Conservation (phyloP, 2,888 invertebrate species). For the Drosophila atripex region DNA sequence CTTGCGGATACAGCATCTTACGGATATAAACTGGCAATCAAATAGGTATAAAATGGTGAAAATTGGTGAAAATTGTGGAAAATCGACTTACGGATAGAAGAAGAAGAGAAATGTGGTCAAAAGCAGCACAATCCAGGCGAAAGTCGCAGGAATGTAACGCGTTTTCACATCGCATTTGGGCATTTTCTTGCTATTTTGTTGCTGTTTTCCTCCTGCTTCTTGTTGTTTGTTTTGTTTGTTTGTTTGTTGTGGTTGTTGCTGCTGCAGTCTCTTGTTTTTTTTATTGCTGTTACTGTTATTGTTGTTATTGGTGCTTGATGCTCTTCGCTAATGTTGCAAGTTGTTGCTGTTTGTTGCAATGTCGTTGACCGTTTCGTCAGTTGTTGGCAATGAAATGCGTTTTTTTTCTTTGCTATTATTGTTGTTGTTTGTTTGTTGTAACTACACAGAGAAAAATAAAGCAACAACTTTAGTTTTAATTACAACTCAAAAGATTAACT, state of each 20-base stretch:
- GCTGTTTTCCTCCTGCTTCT: slow-evolving; percentile 20
- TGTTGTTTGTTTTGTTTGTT: slow-evolving; percentile 20
- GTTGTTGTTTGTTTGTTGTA: slow-evolving; percentile 19
- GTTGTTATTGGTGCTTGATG: slow-evolving; percentile 21
- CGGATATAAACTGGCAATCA: neutral
- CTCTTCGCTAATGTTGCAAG: slow-evolving; percentile 20
- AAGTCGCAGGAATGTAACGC: slow-evolving; percentile 98
- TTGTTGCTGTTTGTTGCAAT: slow-evolving; percentile 34
- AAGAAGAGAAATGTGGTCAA: slow-evolving; percentile 97
- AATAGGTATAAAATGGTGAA: neutral
- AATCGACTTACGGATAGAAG: slow-evolving; percentile 96
- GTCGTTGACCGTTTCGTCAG: slow-evolving; percentile 40
- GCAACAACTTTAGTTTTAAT: neutral
- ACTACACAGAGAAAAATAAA: slow-evolving; percentile 4
- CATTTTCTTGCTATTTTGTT: slow-evolving; percentile 85
- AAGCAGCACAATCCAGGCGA: slow-evolving; percentile 98
- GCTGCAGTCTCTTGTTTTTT: slow-evolving; percentile 35
- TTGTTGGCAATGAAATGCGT: slow-evolving; percentile 51
- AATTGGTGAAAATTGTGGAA: neutral
- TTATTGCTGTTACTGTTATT: slow-evolving; percentile 14
- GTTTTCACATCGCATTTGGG: slow-evolving; percentile 98
- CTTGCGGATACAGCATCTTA: too few species aligned
- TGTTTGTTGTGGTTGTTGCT: slow-evolving; percentile 4
- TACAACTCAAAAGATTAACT: neutral
- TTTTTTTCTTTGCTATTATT: slow-evolving; percentile 8